phyloP scores from a whole-genome alignment of 2,888 invertebrate species.

The Scrobipalpa costella region DNA sequence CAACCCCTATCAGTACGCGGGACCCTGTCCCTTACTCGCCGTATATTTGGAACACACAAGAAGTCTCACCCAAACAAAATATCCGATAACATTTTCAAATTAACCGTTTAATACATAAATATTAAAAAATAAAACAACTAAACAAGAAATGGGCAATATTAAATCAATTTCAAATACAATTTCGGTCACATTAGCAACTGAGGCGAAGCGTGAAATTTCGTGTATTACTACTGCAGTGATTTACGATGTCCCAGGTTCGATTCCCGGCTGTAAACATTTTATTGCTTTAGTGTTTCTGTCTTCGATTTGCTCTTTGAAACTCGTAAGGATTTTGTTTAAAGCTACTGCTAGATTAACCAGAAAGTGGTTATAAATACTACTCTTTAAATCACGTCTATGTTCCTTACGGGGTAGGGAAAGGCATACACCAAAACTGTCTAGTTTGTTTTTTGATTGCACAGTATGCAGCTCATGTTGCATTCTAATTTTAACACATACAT shows the following conservation, averaged over 20 bases:
- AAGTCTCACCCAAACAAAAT: background rate
- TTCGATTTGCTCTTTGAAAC: conserved; percentile 17
- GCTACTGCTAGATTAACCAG: no score
- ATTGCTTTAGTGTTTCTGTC: conserved; percentile 21
- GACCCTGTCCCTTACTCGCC: no score
- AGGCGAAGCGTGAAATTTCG: conserved; percentile 35
- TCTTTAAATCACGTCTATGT: no score
- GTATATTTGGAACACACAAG: background rate
- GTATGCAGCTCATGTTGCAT: no score
- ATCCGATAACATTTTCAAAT: conserved; percentile 13
- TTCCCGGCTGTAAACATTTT: conserved; percentile 25
- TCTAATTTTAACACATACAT: no score
- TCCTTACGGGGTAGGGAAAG: no score
- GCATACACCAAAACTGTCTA: no score
- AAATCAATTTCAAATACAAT: conserved; percentile 21
- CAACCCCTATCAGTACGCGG: no score
- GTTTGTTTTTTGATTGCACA: no score
- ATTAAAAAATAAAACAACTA: background rate
- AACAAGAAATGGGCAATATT: background rate
- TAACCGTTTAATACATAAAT: background rate
- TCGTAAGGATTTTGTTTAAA: background rate
- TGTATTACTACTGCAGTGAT: conserved; percentile 30
- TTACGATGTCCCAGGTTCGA: conserved; percentile 27
- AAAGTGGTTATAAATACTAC: no score
- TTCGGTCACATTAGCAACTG: conserved; percentile 34